Conservation (phyloP, 2,113 vertebrate species). For the Meleagris gallopavo region DNA sequence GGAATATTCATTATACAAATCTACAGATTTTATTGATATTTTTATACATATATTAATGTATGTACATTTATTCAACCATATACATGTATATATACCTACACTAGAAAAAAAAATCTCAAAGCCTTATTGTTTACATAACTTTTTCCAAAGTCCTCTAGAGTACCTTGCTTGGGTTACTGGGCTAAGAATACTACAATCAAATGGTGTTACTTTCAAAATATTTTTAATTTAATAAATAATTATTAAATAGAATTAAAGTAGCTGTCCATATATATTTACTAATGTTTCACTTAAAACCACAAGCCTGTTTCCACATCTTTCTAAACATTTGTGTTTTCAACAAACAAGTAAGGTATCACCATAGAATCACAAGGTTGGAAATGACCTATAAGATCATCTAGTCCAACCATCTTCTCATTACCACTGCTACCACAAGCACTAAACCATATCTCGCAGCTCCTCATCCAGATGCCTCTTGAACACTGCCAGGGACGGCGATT, state of each 20-base stretch:
- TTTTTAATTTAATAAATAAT: neutral
- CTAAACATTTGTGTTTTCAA: too few species aligned
- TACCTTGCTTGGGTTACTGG: neutral
- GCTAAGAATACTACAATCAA: neutral
- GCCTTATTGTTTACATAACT: neutral
- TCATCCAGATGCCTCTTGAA: too few species aligned
- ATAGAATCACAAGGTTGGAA: too few species aligned
- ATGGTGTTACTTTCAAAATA: neutral
- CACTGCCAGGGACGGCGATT: too few species aligned
- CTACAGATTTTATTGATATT: neutral
- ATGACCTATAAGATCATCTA: too few species aligned
- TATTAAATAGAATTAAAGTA: neutral
- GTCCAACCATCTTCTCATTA: too few species aligned
- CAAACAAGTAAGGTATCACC: too few species aligned
- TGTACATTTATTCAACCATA: neutral
- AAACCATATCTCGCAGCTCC: too few species aligned
- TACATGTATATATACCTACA: neutral
- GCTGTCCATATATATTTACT: neutral
- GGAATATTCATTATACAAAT: neutral
- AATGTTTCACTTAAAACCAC: neutral
- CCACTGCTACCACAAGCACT: too few species aligned
- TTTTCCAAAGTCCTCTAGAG: neutral
- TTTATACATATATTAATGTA: neutral
- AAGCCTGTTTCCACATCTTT: too few species aligned
- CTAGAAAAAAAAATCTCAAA: neutral